Conservation (phyloP, 2,888 invertebrate genomes). For the Tiliacea aurago region DNA sequence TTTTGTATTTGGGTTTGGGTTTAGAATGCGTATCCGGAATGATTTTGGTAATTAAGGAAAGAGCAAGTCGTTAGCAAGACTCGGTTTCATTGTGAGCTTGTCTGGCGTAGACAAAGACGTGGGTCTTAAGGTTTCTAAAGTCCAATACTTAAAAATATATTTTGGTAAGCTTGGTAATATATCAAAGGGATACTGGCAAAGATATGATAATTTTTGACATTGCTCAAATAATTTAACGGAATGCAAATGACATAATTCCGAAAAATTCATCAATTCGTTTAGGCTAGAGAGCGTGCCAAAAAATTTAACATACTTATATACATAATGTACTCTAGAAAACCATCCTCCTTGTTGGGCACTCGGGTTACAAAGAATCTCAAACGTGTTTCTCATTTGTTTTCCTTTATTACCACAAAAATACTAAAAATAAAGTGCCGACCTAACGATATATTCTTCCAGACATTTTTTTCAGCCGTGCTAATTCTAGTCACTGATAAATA, state of each 20-base stretch:
- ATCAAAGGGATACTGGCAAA: background rate
- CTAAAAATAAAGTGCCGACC: conserved; percentile 28
- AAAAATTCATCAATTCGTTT: background rate
- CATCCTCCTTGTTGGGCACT: too few relatives aligned
- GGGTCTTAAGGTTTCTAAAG: background rate
- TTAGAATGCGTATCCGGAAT: conserved; percentile 12
- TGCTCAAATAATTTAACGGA: background rate
- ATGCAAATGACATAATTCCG: background rate
- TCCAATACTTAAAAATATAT: background rate
- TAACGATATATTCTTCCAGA: conserved; percentile 35
- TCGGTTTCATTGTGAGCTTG: background rate
- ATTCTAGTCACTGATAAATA: conserved; percentile 61
- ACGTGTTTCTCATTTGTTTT: background rate
- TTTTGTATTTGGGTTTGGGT: conserved; percentile 6
- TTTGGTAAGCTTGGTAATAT: too few relatives aligned
- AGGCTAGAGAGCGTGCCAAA: background rate
- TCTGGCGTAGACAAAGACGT: background rate
- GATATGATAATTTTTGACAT: background rate
- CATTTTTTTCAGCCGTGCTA: conserved; percentile 36
- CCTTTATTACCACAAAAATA: background rate
- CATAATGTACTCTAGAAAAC: background rate
- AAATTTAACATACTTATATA: background rate
- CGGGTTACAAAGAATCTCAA: background rate
- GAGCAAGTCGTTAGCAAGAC: background rate
- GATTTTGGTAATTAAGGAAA: conserved; percentile 24